Evolutionary conservation across 2,113 vertebrate species (phyloP).

Genomic region (Microtus ochrogaster): DNA sequence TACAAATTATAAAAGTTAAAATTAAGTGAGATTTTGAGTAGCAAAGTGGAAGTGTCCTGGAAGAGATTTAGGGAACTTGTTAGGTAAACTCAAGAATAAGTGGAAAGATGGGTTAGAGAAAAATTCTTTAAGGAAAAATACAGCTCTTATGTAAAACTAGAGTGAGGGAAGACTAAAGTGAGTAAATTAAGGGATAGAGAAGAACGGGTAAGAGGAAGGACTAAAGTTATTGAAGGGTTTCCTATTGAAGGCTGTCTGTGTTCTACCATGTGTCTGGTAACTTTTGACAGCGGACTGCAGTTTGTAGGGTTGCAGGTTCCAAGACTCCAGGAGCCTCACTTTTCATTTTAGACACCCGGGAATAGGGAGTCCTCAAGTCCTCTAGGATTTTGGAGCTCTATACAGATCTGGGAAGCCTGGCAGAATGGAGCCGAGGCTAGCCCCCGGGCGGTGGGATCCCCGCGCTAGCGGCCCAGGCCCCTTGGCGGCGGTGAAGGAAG

Average conservation of each 20-base stretch:
- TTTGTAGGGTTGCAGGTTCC: background rate
- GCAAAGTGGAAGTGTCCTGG: conserved; percentile 19
- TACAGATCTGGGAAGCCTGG: background rate
- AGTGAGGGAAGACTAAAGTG: background rate
- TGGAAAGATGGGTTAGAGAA: conserved; percentile 17
- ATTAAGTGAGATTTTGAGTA: conserved; percentile 61
- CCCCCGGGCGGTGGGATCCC: background rate
- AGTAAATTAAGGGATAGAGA: background rate
- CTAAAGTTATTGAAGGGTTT: background rate
- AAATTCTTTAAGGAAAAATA: background rate
- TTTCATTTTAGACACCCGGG: background rate
- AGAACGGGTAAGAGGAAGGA: background rate
- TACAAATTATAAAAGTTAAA: conserved; percentile 41
- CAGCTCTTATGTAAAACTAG: background rate
- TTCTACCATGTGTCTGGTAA: background rate
- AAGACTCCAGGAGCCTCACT: background rate
- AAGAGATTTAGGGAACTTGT: conserved; percentile 38
- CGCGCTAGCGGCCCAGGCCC: background rate
- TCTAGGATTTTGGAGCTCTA: background rate
- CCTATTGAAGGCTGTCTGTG: background rate
- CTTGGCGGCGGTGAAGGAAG: background rate
- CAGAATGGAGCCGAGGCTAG: background rate
- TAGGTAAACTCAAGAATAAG: conserved; percentile 36
- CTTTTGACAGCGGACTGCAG: background rate
- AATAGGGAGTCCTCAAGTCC: background rate